Conservation (phyloP, 2,113 vertebrate species). For the Gracilinanus agilis region DNA sequence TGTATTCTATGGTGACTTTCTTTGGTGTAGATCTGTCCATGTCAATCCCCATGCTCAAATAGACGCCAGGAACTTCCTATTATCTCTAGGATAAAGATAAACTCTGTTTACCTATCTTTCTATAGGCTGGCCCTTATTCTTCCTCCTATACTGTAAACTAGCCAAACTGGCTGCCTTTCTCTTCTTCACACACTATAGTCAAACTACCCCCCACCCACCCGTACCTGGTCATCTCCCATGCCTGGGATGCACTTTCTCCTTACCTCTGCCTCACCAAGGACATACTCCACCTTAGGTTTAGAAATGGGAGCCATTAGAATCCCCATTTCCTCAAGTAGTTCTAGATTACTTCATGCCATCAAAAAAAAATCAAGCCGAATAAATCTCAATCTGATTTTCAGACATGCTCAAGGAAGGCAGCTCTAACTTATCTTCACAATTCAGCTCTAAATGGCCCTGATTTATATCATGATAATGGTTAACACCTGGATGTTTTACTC, state of each 20-base stretch:
- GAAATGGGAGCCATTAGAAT: conserved; percentile 6
- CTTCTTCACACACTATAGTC: neutral
- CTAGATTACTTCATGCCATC: conserved; percentile 22
- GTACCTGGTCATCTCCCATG: neutral
- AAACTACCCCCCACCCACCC: neutral
- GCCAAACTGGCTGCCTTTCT: too few species aligned
- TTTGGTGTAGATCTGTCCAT: neutral
- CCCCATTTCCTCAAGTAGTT: conserved; percentile 26
- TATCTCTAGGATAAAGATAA: neutral
- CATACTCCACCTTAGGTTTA: neutral
- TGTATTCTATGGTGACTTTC: neutral
- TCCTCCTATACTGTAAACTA: too few species aligned
- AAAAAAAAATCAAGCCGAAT: neutral
- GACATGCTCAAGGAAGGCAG: conserved; percentile 9
- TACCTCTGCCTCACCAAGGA: neutral
- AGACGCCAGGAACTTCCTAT: neutral
- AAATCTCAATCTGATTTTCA: conserved; percentile 18
- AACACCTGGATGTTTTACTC: conserved; percentile 59
- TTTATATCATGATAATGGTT: conserved; percentile 17
- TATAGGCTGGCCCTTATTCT: neutral
- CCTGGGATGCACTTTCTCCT: neutral
- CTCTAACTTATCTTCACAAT: conserved; percentile 3
- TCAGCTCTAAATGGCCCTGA: conserved; percentile 41
- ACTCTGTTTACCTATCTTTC: neutral
- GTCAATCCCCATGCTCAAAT: neutral